Percentiles rank a stretch among this genome's conserved stretches.
phyloP scores from a whole-genome alignment of 2,113 vertebrate genomes.

The Nasalis larvatus region DNA sequence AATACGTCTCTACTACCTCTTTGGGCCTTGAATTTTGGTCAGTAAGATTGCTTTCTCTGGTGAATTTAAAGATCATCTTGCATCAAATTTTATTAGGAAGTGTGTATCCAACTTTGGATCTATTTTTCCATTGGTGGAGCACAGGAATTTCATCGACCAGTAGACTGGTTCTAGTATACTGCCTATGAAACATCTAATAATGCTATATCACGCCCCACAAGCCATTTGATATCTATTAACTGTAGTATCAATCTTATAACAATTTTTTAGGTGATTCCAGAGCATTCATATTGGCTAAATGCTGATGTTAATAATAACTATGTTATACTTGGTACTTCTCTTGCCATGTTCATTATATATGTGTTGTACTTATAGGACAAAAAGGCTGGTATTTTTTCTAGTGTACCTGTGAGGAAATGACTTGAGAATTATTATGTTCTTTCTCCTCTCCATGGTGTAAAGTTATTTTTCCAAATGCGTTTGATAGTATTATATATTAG shows the following conservation, averaged over 20 bases:
- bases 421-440: neutral
- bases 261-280: neutral
- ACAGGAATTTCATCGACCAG: neutral
- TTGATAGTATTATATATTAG: neutral
- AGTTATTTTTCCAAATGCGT: neutral
- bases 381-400: neutral
- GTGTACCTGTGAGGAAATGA: neutral
- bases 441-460: neutral
- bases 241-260: neutral
- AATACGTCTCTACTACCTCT: neutral
- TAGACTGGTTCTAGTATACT: neutral
- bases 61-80: neutral
- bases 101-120: neutral
- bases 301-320: neutral
- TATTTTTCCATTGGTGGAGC: neutral
- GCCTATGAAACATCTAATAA: neutral
- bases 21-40: slow-evolving; percentile 31
- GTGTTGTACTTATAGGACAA: neutral
- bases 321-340: neutral
- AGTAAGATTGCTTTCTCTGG: neutral
- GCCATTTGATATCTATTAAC: neutral
- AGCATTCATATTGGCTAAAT: neutral
- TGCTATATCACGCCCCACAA: neutral
- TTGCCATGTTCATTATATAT: neutral
- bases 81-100: neutral